Evolutionary conservation across 2,888 invertebrate species (phyloP).

Genomic region (Hyalella azteca): DNA sequence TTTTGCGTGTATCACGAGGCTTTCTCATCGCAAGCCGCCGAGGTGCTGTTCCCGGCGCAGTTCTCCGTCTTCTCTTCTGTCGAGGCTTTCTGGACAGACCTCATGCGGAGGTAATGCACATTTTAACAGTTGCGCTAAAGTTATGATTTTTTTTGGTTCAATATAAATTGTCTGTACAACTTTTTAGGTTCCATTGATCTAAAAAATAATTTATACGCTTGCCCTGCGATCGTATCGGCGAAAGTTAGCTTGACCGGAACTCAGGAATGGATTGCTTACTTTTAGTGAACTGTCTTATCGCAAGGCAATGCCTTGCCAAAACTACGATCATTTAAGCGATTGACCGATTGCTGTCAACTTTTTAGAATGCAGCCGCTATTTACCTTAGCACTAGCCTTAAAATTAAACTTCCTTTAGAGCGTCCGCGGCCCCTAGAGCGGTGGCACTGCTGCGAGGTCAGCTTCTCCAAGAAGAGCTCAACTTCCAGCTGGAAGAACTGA

Average conservation of each 20-base stretch:
- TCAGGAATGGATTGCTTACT: not conserved
- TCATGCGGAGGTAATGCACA: not conserved
- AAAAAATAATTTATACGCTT: too few relatives aligned
- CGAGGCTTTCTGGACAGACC: slow-evolving; percentile 44
- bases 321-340: not conserved
- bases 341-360: not conserved
- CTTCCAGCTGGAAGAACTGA: slow-evolving; percentile 40
- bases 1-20: slow-evolving; percentile 48
- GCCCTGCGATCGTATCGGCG: too few relatives aligned
- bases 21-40: slow-evolving; percentile 41
- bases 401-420: not conserved
- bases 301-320: not conserved
- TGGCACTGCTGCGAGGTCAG: slow-evolving; percentile 45
- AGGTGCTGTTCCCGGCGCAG: slow-evolving; percentile 47
- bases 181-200: not conserved
- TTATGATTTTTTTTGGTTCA: too few relatives aligned
- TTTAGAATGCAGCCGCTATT: not conserved
- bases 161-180: not conserved
- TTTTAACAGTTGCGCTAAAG: not conserved
- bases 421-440: slow-evolving; percentile 14
- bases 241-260: not conserved
- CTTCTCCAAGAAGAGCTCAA: slow-evolving; percentile 49
- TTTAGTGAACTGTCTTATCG: not conserved
- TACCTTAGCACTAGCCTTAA: not conserved
- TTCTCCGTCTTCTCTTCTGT: slow-evolving; percentile 39